A percentile compares a stretch with the other conserved stretches of the same genome.
Conservation (phyloP, 2,888 invertebrate species). For the Cepaea hortensis region DNA sequence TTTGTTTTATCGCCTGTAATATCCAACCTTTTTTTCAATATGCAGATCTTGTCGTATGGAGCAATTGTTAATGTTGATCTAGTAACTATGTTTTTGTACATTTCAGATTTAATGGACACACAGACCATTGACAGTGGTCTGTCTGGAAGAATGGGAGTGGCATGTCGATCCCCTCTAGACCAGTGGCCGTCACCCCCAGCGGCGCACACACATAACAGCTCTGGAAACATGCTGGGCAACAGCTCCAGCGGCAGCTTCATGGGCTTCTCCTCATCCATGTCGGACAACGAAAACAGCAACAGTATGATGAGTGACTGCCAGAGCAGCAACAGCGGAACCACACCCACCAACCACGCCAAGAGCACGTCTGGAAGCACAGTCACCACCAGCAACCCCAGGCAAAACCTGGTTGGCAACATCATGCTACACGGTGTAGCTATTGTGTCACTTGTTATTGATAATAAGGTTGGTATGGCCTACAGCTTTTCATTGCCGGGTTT, state of each 20-base stretch:
- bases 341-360: neutral
- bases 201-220: conserved; percentile 39
- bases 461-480: conserved; percentile 77
- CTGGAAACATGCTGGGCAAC: neutral
- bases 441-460: conserved; percentile 93
- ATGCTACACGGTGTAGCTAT: conserved; percentile 91
- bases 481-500: neutral
- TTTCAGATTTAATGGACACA: conserved; percentile 39
- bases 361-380: neutral
- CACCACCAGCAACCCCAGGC: conserved; percentile 45
- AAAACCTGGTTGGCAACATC: conserved; percentile 85
- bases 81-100: neutral
- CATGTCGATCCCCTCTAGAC: conserved; percentile 38
- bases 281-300: conserved; percentile 47
- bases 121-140: conserved; percentile 35
- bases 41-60: no score
- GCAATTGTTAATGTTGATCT: no score
- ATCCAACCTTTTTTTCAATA: no score
- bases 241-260: conserved; percentile 23
- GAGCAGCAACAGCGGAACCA: conserved; percentile 11
- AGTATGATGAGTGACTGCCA: conserved; percentile 41
- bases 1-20: no score
- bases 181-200: conserved; percentile 46
- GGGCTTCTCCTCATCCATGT: conserved; percentile 4
- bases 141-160: conserved; percentile 35